Base-by-base conservation (phyloP, 2,888 invertebrate species). In the Quadriops clusia region DNA sequence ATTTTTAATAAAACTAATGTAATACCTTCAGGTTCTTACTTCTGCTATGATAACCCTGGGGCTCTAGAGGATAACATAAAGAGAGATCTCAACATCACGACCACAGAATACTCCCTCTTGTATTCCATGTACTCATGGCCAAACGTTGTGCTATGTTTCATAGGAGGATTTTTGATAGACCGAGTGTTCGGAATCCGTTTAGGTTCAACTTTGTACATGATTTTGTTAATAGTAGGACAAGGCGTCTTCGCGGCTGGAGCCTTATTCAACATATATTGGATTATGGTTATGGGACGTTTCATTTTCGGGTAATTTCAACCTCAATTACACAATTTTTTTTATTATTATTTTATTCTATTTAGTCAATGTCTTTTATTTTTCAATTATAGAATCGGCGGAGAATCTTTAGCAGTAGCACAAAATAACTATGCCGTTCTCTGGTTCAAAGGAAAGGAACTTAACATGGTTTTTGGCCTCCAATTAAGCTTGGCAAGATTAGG, bases 71-170 rank as follows among this genome's bases (percentile, higher is more conserved):
- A 90, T 53, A 74, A 84, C 45, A 91, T 89, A 56, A 77, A 76
- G 50, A 60, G 67, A 41, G 93, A 93, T 53, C 67, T 93, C 50
- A 67, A 76, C 41, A 67, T 97, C 41, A 72, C 74, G 29, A 85
- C 83, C 33, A 77, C 81, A 5, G 70, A 86, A 58, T 97, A 86
- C 67, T 80, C 86, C 39, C 65, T 82, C 37, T 68, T 97, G 24
- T 97, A 97, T 62, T 83, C 85, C 4, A 78, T 90, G 58, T 97
- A 97, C 60, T 93, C 94, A 1, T 97, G 94, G 94, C 97, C 97
- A 16, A 97, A 97, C 70, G 85, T 94, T 3, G 67, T 95, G 36
- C 65, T 95, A 35, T 94, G 94, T 61, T 91, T 95, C 60, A 74
- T 97, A 53, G 97, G 95, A 23, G 95, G 97, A 45, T 94, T 90